These are phyloP conservation scores for Blennius ocellaris DNA, from an alignment of 2,113 vertebrate genomes.

Conservation along the genomic window DNA sequence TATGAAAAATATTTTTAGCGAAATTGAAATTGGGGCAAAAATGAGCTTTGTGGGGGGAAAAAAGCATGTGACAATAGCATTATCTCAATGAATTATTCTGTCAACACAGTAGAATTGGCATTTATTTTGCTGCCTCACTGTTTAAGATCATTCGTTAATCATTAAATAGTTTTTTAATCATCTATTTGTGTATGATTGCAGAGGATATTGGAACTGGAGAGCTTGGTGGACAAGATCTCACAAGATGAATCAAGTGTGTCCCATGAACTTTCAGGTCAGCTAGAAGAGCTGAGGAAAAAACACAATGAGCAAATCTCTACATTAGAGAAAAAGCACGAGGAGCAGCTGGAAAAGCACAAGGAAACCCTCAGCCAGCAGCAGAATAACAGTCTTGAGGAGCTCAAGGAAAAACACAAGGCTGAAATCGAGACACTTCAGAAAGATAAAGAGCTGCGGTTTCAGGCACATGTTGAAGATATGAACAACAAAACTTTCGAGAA, in stretches of 20 bases:
- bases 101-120: no score
- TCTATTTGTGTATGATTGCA: constrained; percentile 72
- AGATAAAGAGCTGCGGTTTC: constrained; percentile 89
- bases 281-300: constrained; percentile 86
- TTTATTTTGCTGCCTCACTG: no score
- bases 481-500: constrained; percentile 93
- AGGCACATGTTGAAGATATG: constrained; percentile 91
- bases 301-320: constrained; percentile 83
- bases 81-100: no score
- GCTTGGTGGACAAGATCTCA: constrained; percentile 83
- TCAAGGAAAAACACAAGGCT: constrained; percentile 82
- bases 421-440: constrained; percentile 85
- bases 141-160: no score
- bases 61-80: no score
- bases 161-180: background rate
- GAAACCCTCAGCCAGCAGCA: constrained; percentile 81
- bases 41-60: no score
- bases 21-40: no score
- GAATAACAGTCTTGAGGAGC: constrained; percentile 78
- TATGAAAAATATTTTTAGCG: no score
- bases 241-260: constrained; percentile 81
- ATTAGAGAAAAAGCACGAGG: constrained; percentile 84
- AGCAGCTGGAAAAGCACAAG: constrained; percentile 85
- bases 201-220: constrained; percentile 95
- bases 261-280: constrained; percentile 77